A percentile compares a stretch with the other conserved stretches of the same genome.
phyloP scores from a whole-genome alignment of 2,888 invertebrate species.

The Limenitis arthemis region DNA sequence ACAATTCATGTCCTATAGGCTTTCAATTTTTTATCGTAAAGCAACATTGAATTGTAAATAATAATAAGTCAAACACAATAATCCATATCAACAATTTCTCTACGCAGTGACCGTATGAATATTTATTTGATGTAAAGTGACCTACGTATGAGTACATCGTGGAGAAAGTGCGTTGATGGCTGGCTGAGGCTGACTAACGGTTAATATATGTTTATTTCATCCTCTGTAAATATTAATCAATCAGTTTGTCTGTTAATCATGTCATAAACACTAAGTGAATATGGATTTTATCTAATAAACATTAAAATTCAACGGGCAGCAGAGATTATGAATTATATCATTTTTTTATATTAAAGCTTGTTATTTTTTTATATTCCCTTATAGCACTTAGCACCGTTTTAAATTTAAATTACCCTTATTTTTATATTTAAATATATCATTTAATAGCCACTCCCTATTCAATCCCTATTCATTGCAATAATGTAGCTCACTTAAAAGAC shows the following conservation, averaged over 20 bases:
- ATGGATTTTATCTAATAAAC: not conserved
- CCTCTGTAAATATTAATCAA: not conserved
- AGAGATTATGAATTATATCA: too few species aligned
- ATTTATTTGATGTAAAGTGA: constrained; percentile 10
- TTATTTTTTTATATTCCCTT: too few species aligned
- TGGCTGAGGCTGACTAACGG: constrained; percentile 7
- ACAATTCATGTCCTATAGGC: too few species aligned
- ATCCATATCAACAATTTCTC: constrained; percentile 8
- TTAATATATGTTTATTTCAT: constrained; percentile 3
- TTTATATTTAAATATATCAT: too few species aligned
- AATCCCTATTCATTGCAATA: too few species aligned
- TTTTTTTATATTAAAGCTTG: too few species aligned
- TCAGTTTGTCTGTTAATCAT: not conserved
- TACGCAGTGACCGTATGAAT: constrained; percentile 4
- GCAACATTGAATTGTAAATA: not conserved
- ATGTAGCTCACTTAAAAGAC: too few species aligned
- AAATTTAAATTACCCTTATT: too few species aligned
- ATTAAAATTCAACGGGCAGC: not conserved
- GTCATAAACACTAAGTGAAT: not conserved
- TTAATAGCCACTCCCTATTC: too few species aligned
- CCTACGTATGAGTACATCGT: not conserved
- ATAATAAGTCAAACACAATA: not conserved
- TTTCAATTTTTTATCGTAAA: too few species aligned
- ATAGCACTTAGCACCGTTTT: too few species aligned
- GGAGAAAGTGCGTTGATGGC: constrained; percentile 5